Base-by-base conservation (phyloP, 2,113 vertebrate genomes). In the Python bivittatus region DNA sequence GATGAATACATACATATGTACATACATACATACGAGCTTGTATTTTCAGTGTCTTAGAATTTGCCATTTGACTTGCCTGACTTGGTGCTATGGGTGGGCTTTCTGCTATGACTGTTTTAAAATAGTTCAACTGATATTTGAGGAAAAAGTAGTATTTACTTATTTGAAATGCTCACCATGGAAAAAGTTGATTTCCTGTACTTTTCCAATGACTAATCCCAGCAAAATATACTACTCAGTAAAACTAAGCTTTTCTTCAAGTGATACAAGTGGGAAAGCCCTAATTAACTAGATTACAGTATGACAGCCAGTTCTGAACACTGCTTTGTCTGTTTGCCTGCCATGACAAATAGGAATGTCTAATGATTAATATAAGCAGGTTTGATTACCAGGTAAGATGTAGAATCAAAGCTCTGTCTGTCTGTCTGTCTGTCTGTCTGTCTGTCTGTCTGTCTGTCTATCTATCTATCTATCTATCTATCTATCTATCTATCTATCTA, bases 101-200 rank as follows among this genome's bases (percentile, higher is more conserved):
- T 72, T 72, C 85, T 88, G 38, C 11, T 11, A 56, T 29, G 22
- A 88, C 27, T 86, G 33, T 56, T 48, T 91, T 61, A 20, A 58
- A 91, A 88, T 25, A 48, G 25, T 58, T 88, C 53, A 88, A 23
- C 91, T 91, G 52, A 87, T 22, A 52, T 44, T 56, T 27, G 33
- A 87, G 52, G 91, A 56, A 88, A 91, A 91, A 22, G 48, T 86
- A 91, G 44, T 87, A 88, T 88, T 88, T 91, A 72, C 25, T 87
- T 38, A 25, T 92, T 25, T 27, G 53, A 88, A 92, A 25, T 56
- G 56, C 88, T 61, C 60, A 72, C 33, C 52, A 57, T 88, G 91
- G 91, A 79, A 92, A 92, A 88, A 79, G 85, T 88, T 88, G 86
- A 79, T 88, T 79, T 87, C 91, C 91, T 57, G 52, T 44, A 88